These are phyloP conservation scores for Stictocephala bisonia DNA, from an alignment of 2,888 invertebrate genomes.

Conservation along the genomic window DNA sequence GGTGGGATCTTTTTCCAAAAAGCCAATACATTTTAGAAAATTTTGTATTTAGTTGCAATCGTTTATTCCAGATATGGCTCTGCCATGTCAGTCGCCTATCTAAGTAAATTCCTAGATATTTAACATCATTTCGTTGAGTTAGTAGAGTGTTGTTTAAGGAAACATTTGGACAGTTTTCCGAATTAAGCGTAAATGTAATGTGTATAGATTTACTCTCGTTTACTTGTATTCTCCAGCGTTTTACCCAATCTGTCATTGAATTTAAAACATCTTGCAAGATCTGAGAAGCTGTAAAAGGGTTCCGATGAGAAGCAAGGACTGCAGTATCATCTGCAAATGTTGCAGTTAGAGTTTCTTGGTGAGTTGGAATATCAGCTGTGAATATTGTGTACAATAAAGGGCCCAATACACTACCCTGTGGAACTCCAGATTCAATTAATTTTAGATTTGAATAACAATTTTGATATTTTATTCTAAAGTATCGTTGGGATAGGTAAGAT, in stretches of 20 bases:
- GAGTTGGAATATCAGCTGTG: too few relatives aligned
- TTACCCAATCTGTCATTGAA: not conserved
- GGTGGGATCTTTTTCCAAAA: slow-evolving; percentile 23
- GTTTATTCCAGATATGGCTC: slow-evolving; percentile 38
- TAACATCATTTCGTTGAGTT: slow-evolving; percentile 1
- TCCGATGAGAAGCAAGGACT: not conserved
- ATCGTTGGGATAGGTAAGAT: too few relatives aligned
- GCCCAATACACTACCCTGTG: too few relatives aligned
- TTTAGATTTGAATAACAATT: too few relatives aligned
- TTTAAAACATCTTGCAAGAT: too few relatives aligned
- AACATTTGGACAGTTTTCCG: not conserved
- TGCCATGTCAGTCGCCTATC: slow-evolving; percentile 43
- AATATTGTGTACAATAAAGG: too few relatives aligned
- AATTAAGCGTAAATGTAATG: not conserved
- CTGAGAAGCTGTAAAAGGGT: too few relatives aligned
- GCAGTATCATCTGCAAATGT: not conserved
- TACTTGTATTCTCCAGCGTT: not conserved
- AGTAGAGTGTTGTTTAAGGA: not conserved
- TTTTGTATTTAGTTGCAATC: slow-evolving; percentile 35
- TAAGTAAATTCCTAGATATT: slow-evolving; percentile 42
- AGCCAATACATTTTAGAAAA: slow-evolving; percentile 51
- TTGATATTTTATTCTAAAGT: too few relatives aligned
- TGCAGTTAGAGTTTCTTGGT: too few relatives aligned
- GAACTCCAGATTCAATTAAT: too few relatives aligned
- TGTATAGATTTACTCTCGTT: not conserved